Conservation (phyloP, 2,113 vertebrate genomes). For the Collichthys lucidus region DNA sequence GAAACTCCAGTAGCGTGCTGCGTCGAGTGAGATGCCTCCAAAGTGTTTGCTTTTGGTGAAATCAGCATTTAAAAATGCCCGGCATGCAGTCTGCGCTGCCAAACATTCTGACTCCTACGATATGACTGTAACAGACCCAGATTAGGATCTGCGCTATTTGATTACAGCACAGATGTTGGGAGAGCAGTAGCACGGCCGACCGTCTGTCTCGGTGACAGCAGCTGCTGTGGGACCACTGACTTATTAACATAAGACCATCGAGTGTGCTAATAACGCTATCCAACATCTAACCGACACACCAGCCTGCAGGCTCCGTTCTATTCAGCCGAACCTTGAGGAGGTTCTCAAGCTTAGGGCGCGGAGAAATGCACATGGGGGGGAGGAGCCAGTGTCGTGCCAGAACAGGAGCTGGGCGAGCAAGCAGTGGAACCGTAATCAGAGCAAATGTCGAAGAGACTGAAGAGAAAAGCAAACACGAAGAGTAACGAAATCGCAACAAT, state of each 20-base stretch:
- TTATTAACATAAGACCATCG: background rate
- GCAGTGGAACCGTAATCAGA: too few relatives aligned
- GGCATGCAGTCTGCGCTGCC: slow-evolving; percentile 23
- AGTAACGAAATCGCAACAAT: too few relatives aligned
- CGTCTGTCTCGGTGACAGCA: slow-evolving; percentile 16
- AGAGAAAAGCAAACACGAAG: too few relatives aligned
- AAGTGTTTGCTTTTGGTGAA: slow-evolving; percentile 19
- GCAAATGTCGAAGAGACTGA: too few relatives aligned
- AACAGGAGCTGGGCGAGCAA: too few relatives aligned
- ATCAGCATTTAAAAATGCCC: slow-evolving; percentile 34
- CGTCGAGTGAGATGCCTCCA: background rate
- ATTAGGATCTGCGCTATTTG: slow-evolving; percentile 29
- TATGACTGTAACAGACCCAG: slow-evolving; percentile 4
- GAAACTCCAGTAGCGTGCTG: background rate
- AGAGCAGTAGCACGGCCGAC: background rate
- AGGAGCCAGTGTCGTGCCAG: too few relatives aligned
- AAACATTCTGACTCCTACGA: slow-evolving; percentile 24
- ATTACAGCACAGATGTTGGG: slow-evolving; percentile 26
- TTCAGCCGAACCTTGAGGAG: background rate
- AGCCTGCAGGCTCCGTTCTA: background rate
- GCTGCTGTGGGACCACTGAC: background rate
- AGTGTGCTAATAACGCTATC: background rate
- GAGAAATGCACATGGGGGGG: too few relatives aligned
- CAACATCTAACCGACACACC: background rate
- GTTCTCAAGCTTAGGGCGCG: too few relatives aligned